phyloP scores from a whole-genome alignment of 2,888 invertebrate species.

The Oscheius sp. region DNA sequence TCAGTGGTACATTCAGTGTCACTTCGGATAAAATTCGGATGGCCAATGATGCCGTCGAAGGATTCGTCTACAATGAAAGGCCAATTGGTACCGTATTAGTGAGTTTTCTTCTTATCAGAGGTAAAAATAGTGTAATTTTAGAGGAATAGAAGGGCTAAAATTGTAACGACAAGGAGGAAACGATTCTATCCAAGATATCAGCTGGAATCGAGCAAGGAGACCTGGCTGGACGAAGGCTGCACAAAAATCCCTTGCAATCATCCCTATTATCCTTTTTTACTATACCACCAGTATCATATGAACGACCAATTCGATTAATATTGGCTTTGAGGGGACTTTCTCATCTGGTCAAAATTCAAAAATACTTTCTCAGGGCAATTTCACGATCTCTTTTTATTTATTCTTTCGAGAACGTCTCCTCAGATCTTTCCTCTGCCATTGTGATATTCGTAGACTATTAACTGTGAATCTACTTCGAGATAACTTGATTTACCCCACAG shows the following conservation, averaged over 20 bases:
- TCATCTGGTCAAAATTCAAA: background rate
- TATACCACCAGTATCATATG: conserved; percentile 13
- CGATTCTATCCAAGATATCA: too few species aligned
- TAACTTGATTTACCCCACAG: background rate
- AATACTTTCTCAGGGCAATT: background rate
- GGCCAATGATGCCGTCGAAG: background rate
- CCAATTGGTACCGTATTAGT: background rate
- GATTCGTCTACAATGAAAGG: background rate
- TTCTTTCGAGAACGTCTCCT: background rate
- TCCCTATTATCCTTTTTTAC: conserved; percentile 17
- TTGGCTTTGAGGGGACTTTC: background rate
- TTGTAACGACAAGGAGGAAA: too few species aligned
- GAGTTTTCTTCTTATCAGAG: background rate
- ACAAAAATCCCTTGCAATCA: background rate
- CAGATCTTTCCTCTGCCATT: background rate
- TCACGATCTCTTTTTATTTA: background rate
- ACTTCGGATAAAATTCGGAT: background rate
- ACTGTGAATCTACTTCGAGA: too few species aligned
- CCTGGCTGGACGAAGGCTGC: conserved; percentile 19
- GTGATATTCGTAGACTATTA: background rate
- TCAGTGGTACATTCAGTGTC: background rate
- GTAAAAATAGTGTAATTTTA: background rate
- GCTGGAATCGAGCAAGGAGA: background rate
- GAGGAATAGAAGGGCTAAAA: background rate
- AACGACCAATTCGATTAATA: background rate